Evolutionary conservation across 2,797 vertebrate genomes (phyloP), one percentile per base, ranked within the genome.

Genomic region (Hippoglossus hippoglossus): DNA sequence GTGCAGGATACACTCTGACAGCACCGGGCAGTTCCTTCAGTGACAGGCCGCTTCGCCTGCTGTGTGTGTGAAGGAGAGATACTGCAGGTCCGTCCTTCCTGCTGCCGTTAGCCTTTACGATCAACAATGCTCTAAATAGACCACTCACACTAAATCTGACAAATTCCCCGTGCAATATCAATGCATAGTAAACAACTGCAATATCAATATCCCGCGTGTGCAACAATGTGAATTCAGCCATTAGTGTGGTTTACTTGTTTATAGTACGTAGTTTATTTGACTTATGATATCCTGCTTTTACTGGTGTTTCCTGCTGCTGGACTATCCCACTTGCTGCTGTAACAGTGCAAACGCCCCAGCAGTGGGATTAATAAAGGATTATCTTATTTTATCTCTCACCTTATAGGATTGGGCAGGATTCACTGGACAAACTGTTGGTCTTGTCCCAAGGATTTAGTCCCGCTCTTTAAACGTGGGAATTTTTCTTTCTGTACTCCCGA

Each of bases 371-470:
- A 62, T 28, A 28, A 46, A 46, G 58, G 39, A 60, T 46, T 18
- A 47, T 60, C 24, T 46, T 26, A 19, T 11, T 5, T 39, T 19
- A 57, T 57, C 54, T n/a, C 15, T 55, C 8, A 55, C 53, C 26
- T 55, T 31, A 31, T 10, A 52, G 61, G 49, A 51, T 39, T 51
- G 21, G 49, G 24, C 28, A 39, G 22, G 22, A 34, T 54, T 39
- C 63, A 44, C 51, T 19, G 34, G 36, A 54, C n/a, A 64, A 52
- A 51, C 49, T 52, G 21, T 53, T 12, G 52, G 36, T 66, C 51
- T 28, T 28, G 51, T 66, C 36, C 51, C 36, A n/a, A n/a, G 16
- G 16, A n/a, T 28, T 19, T 26, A 53, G 63, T 54, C 51, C 51
- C 8, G 50, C 34, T 53, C 34, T 53, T n/a, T 1, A 54, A 52